Evolutionary conservation across 2,888 invertebrate species (phyloP), one percentile per base, ranked within the genome.

Genomic region (Cybosia mesomella): DNA sequence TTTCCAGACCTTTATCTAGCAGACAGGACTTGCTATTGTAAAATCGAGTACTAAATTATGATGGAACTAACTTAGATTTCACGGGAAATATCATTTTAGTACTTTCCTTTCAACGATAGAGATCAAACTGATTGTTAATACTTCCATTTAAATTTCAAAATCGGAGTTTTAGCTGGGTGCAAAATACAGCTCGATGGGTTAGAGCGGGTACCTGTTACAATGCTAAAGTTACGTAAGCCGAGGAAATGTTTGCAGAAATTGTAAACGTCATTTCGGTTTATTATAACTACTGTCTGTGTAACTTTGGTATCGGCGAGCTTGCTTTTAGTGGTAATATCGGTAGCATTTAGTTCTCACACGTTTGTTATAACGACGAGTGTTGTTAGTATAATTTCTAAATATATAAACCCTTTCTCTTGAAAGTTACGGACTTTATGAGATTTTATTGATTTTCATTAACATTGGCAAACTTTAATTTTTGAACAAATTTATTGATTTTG

Each of bases 11-110:
- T 87, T 89, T 90, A 91, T 91, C 89, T 89, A 89, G 84, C 81
- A 76, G 87, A 89, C 88, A 87, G 87, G 83, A 78, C 87, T 80
- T 79, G 86, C 89, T 85, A 89, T 91, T 91, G 89, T 90, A 85
- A 85, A 85, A 88, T 88, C 87, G 84, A 88, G 89, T 88, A 87
- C 89, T 92, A 91, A 92, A 90, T 91, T 90, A 91, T 88, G 89
- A 90, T 89, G 83, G 86, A 88, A 90, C 88, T 86, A 88, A 84
- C 85, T 83, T 84, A 86, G 87, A 89, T 91, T 90, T 89, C 85
- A 87, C 83, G 81, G 76, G 79, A 84, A 83, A 83, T 85, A 89
- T 89, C 88, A 86, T 88, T 89, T 85, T 82, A 76, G 66, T 62
- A 83, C 83, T 82, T 83, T 85, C 84, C 76, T 82, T 82, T 79